Evolutionary conservation across 1,140 invertebrate species (phyloP), one percentile per base, ranked within the genome.

Genomic region (Papilio helenus): DNA sequence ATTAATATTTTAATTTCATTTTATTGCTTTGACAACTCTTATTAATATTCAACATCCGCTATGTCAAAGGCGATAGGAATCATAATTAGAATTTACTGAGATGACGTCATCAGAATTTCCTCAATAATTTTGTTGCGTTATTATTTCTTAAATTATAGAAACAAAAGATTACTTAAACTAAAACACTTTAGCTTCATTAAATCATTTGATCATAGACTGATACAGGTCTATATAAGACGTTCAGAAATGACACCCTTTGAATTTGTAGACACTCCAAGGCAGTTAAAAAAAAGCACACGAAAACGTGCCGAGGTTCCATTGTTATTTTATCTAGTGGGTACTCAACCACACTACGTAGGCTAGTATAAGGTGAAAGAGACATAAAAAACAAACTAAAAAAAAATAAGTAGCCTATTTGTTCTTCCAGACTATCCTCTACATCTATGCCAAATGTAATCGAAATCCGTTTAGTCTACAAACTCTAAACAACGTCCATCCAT

Each of bases 1-100:
- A 76, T 76, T 76, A 58, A 76, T 61, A 76, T 76, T 76, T 49
- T 76, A 76, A 76, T 58, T 76, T 76, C 34, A 76, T 76, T 76
- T 76, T 76, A 76, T 76, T 55, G 51, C 74, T 76, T 58, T 58
- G 51, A 42, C 74, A 76, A 55, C 5, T 14, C 74, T 58, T 42
- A 76, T 76, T 76, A 55, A 76, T 76, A 76, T 76, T 76, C 74
- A 76, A 34, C 51, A 76, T 76, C 29, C 74, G 74, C 61, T 76
- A 58, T 76, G 20, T 76, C 49, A 55, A 76, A 76, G 29, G 51
- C 46, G 51, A 39, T 76, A 58, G 14, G 74, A 76, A 76, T 76
- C 2, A 20, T 58, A 58, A 58, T 58, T n/a, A 42, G 74, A 76
- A 18, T 42, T 76, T 12, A 76, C 23, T 49, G 39, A 26, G 46